Evolutionary conservation across 2,888 invertebrate species (phyloP).

Genomic region (Liodrosophila aerea): DNA sequence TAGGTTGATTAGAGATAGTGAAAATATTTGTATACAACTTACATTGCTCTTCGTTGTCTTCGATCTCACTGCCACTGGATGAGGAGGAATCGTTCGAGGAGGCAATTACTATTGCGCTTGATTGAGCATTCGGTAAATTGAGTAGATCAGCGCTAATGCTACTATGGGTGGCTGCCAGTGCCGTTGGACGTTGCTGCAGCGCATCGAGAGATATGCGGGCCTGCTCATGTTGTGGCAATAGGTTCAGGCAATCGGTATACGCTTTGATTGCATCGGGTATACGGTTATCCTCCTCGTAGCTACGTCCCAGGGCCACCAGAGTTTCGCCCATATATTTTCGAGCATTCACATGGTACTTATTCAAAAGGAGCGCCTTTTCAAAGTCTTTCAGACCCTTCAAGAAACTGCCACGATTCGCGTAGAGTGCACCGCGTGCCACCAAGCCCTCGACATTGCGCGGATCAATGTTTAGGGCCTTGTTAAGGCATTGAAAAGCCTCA

Average conservation of each 20-base stretch:
- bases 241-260: constrained; percentile 91
- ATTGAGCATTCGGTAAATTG: constrained; percentile 17
- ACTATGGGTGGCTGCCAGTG: background rate
- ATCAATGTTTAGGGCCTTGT: constrained; percentile 95
- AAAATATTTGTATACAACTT: too few species aligned
- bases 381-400: constrained; percentile 97
- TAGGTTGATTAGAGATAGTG: background rate
- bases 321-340: constrained; percentile 97
- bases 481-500: constrained; percentile 96
- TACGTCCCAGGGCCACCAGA: constrained; percentile 92
- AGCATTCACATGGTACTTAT: constrained; percentile 95
- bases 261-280: constrained; percentile 92
- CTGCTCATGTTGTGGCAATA: constrained; percentile 93
- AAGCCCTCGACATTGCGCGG: constrained; percentile 95
- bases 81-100: constrained; percentile 64
- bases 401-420: constrained; percentile 96
- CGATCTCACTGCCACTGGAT: constrained; percentile 41
- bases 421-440: constrained; percentile 94
- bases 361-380: constrained; percentile 93
- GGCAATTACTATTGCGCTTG: constrained; percentile 7
- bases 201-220: constrained; percentile 92
- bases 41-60: constrained; percentile 52
- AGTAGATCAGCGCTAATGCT: constrained; percentile 19
- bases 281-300: constrained; percentile 93
- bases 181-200: constrained; percentile 85